phyloP scores from a whole-genome alignment of 92 coral and sea anemone genomes.

The Palythoa heliodiscus region DNA sequence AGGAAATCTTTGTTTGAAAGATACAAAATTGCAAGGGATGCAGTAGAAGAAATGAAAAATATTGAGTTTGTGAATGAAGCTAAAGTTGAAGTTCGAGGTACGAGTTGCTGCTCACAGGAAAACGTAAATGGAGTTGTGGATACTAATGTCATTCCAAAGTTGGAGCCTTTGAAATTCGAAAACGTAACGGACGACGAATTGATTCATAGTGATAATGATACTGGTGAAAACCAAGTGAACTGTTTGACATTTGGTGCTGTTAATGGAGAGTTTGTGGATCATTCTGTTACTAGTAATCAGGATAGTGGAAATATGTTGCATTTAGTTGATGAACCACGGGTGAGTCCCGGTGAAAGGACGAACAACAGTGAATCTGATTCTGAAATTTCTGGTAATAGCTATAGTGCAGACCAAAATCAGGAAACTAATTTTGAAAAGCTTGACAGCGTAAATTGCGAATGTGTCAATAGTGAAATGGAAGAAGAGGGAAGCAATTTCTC shows the following conservation, averaged over 20 bases:
- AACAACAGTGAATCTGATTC: constrained; percentile 9
- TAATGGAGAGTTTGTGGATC: constrained; percentile 20
- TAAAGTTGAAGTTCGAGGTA: constrained; percentile 67
- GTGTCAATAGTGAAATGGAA: constrained; percentile 58
- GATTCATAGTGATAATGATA: constrained; percentile 64
- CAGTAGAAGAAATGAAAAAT: constrained; percentile 65
- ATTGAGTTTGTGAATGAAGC: constrained; percentile 89
- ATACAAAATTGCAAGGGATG: constrained; percentile 51
- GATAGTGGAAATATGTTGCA: neutral
- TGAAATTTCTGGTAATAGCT: constrained; percentile 6
- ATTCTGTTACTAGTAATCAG: neutral
- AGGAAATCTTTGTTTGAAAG: constrained; percentile 77
- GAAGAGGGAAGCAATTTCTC: constrained; percentile 26
- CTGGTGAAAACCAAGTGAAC: neutral
- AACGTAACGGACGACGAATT: constrained; percentile 91
- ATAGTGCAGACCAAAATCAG: constrained; percentile 4
- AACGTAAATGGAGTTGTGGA: constrained; percentile 45
- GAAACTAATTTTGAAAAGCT: constrained; percentile 49
- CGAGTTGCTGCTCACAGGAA: constrained; percentile 5
- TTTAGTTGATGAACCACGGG: neutral
- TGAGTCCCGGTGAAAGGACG: neutral
- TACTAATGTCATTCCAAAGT: constrained; percentile 51
- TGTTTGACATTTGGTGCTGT: constrained; percentile 12
- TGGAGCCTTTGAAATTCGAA: constrained; percentile 80
- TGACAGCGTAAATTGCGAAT: constrained; percentile 64